These are phyloP conservation scores for Girardinichthys multiradiatus DNA, from an alignment of 2,113 vertebrate species.

Conservation along the genomic window DNA sequence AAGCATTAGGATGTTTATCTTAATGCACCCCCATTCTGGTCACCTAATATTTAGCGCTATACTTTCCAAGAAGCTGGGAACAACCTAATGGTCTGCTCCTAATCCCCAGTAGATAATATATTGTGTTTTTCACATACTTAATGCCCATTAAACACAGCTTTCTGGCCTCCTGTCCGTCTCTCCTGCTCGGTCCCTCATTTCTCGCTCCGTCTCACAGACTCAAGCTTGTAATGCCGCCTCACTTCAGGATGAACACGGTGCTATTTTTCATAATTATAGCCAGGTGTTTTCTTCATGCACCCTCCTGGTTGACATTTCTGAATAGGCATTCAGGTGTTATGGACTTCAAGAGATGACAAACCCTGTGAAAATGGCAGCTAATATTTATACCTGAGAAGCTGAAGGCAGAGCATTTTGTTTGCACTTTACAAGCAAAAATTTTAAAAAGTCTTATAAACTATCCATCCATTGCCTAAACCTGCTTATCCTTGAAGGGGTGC, in stretches of 20 bases:
- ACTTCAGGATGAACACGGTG: constrained; percentile 58
- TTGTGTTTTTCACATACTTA: constrained; percentile 42
- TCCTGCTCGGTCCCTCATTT: constrained; percentile 47
- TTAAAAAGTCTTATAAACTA: neutral
- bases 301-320: constrained; percentile 73
- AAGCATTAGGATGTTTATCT: constrained; percentile 1
- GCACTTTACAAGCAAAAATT: neutral
- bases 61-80: constrained; percentile 45
- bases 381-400: neutral
- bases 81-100: constrained; percentile 41
- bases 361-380: constrained; percentile 8
- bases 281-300: constrained; percentile 60
- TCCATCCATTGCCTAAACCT: too few species aligned
- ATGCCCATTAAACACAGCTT: constrained; percentile 42
- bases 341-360: constrained; percentile 23
- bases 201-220: constrained; percentile 39
- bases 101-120: constrained; percentile 36
- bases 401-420: neutral
- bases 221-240: constrained; percentile 51
- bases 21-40: constrained; percentile 12
- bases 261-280: constrained; percentile 73
- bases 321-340: constrained; percentile 50
- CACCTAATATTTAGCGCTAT: constrained; percentile 21
- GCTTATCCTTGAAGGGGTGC: too few species aligned
- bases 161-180: neutral